Conservation (phyloP, 1,140 invertebrate species). For the Drosophila asahinai region DNA sequence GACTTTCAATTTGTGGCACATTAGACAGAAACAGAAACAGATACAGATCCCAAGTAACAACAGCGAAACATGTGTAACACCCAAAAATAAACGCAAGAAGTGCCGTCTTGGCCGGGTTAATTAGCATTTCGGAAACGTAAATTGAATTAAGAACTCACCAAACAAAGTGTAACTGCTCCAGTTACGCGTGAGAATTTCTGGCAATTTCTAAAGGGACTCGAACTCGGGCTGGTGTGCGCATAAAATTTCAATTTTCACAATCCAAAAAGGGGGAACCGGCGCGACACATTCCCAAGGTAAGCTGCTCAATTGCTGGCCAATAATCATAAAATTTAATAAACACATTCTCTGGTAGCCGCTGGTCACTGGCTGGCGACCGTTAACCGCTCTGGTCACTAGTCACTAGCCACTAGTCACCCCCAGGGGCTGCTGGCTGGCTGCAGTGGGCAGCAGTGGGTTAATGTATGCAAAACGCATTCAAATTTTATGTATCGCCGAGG, state of each 20-base stretch:
- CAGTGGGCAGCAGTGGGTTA: slow-evolving; percentile 71
- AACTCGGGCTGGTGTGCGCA: slow-evolving; percentile 43
- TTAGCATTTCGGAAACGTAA: slow-evolving; percentile 81
- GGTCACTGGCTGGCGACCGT: slow-evolving; percentile 59
- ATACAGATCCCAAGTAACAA: slow-evolving; percentile 53
- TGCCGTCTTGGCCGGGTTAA: slow-evolving; percentile 61
- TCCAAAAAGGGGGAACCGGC: slow-evolving; percentile 23
- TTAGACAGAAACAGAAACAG: slow-evolving; percentile 54
- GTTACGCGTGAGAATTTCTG: slow-evolving; percentile 82
- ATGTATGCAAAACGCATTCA: slow-evolving; percentile 84
- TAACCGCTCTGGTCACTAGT: slow-evolving; percentile 38
- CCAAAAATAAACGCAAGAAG: slow-evolving; percentile 24
- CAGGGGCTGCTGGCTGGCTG: not conserved
- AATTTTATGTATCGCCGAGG: slow-evolving; percentile 80
- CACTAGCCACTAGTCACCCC: slow-evolving; percentile 21
- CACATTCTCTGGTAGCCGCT: slow-evolving; percentile 62
- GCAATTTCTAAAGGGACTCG: slow-evolving; percentile 18
- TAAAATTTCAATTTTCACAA: slow-evolving; percentile 78
- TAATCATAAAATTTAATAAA: slow-evolving; percentile 84
- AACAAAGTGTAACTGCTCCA: slow-evolving; percentile 79
- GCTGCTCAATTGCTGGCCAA: slow-evolving; percentile 75
- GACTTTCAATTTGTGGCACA: slow-evolving; percentile 81
- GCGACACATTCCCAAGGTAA: slow-evolving; percentile 71
- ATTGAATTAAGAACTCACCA: slow-evolving; percentile 71
- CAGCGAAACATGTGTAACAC: slow-evolving; percentile 63